A percentile compares a stretch with the other conserved stretches of the same genome.
These are phyloP conservation scores for Shinisaurus crocodilurus DNA, from an alignment of 2,113 vertebrate genomes.

Conservation along the genomic window DNA sequence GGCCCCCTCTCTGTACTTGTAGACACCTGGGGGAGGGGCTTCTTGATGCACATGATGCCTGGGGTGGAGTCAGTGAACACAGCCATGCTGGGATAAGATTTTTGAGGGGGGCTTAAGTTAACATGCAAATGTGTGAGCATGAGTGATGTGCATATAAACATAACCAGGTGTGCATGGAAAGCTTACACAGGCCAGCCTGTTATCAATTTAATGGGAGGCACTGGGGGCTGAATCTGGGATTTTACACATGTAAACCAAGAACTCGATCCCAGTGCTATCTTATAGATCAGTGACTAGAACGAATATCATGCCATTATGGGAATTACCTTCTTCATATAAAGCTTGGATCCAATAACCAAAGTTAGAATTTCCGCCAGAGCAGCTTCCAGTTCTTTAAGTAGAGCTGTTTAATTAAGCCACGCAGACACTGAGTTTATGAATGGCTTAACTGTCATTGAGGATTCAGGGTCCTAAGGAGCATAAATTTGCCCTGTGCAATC, in stretches of 20 bases:
- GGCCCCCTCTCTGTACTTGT: no score
- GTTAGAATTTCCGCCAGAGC: not conserved
- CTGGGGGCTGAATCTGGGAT: not conserved
- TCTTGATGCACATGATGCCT: not conserved
- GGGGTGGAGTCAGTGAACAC: not conserved
- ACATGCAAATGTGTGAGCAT: not conserved
- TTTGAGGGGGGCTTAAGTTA: not conserved
- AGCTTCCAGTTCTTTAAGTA: not conserved
- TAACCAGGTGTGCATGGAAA: not conserved
- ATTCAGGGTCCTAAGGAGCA: not conserved
- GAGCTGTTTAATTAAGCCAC: conserved; percentile 2
- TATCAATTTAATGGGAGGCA: not conserved
- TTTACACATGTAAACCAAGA: not conserved
- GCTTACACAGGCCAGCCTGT: not conserved
- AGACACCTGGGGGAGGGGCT: no score
- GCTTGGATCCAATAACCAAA: not conserved
- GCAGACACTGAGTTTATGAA: not conserved
- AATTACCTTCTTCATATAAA: not conserved
- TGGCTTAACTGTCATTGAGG: not conserved
- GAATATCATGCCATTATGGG: not conserved
- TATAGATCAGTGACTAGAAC: not conserved
- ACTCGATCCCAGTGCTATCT: not conserved
- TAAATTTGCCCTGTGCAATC: not conserved
- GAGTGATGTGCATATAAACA: not conserved
- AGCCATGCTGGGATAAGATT: no score